Evolutionary conservation across 2,113 vertebrate species (phyloP).

Genomic region (Ciconia maguari): DNA sequence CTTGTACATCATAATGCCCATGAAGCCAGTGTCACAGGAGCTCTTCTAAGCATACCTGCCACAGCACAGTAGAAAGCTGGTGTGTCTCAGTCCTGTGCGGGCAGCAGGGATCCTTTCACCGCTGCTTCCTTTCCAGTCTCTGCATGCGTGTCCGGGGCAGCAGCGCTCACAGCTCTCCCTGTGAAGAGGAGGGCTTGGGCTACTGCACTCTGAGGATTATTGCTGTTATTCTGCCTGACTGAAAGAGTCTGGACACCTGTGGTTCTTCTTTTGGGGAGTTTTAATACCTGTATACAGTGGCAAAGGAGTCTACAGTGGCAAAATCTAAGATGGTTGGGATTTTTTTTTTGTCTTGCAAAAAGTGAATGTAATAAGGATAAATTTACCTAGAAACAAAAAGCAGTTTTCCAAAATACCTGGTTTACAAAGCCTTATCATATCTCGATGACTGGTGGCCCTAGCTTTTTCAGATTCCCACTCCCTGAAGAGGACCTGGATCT

Average conservation of each 20-base stretch:
- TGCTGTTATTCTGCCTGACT: neutral
- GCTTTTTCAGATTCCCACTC: neutral
- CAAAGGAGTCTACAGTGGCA: neutral
- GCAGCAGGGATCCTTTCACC: neutral
- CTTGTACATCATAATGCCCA: neutral
- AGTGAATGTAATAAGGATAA: neutral
- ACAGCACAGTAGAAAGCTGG: neutral
- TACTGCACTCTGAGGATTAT: neutral
- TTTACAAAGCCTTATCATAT: neutral
- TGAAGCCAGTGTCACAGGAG: neutral
- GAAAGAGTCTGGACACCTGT: neutral
- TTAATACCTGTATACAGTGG: neutral
- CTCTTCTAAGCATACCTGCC: neutral
- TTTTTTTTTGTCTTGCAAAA: neutral
- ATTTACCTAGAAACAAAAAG: neutral
- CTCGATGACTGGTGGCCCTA: neutral
- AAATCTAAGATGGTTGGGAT: neutral
- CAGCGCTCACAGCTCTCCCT: neutral
- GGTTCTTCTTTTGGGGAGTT: neutral
- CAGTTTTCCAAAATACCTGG: neutral
- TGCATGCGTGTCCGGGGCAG: fast-evolving
- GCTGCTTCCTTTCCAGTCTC: neutral
- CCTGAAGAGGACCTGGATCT: neutral
- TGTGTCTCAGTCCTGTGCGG: neutral
- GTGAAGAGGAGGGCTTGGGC: neutral